Base-by-base conservation (phyloP, 2,113 vertebrate genomes). In the Rafetus swinhoei region DNA sequence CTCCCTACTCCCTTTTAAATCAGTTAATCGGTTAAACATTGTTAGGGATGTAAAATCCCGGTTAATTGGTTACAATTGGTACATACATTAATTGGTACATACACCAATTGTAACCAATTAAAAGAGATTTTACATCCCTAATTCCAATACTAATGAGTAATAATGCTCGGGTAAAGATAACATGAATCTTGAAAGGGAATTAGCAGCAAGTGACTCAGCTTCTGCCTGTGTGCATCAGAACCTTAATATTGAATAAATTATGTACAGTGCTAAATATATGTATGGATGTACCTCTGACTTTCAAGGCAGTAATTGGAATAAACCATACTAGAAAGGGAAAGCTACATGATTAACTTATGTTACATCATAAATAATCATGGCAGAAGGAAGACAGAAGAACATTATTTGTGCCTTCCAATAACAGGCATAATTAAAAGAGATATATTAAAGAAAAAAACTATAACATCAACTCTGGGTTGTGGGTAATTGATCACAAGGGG, bases 241-340 rank as follows among this genome's bases (percentile, higher is more conserved):
- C 2, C 29, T 18, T 2, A 19, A 14, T 8, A 85, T 57, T 90
- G 80, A 82, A 79, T 54, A 80, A 74, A 74, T 1, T 4, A 2
- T 57, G 81, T 91, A 80, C 16, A 60, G 27, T n/a, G 54, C 50
- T 32, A 27, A 90, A 60, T n/a, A 6, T 25, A 54, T 65, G 82
- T 91, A 5, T 29, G 39, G 52, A 89, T 2, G 3, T 13, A 88
- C 92, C 94, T 72, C 74, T 89, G 45, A 82, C 74, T 94, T 82
- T 74, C 10, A 79, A 24, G 14, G 35, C 39, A 85, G 25, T 50
- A 57, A 45, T 77, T 69, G 12, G 84, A 87, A 89, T 86, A 90
- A 45, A 76, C 60, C 57, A 87, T 2, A 27, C 5, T 3, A 55
- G n/a, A 90, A 86, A 35, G 35, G 77, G 35, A 90, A 2, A 82